phyloP scores from a whole-genome alignment of 2,888 invertebrate species.

The Choristoneura rosaceana region DNA sequence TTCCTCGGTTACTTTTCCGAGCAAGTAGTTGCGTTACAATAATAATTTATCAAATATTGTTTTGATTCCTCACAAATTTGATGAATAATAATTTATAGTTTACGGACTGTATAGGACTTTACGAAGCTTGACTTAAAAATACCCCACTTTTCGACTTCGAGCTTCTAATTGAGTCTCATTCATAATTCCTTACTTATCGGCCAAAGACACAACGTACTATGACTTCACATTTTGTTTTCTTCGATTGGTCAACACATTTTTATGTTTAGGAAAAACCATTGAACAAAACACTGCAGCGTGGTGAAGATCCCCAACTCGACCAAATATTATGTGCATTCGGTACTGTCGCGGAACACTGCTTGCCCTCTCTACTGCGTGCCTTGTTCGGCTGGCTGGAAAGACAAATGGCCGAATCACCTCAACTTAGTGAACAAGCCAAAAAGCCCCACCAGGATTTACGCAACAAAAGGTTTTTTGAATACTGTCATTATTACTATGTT shows the following conservation, averaged over 20 bases:
- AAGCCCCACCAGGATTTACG: conserved; percentile 85
- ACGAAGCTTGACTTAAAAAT: no score
- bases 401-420: conserved; percentile 90
- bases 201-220: no score
- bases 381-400: conserved; percentile 98
- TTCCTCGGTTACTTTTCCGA: no score
- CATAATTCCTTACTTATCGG: no score
- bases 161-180: no score
- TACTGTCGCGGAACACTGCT: conserved; percentile 97
- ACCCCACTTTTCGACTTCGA: no score
- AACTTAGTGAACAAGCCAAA: conserved; percentile 78
- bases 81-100: no score
- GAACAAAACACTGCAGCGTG: conserved; percentile 97
- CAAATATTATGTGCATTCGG: conserved; percentile 96
- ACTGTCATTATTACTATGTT: not conserved
- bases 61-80: no score
- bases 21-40: no score
- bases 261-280: conserved; percentile 93
- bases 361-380: conserved; percentile 96
- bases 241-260: conserved; percentile 39
- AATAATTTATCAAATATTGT: no score
- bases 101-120: no score
- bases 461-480: conserved; percentile 70
- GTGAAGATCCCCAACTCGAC: conserved; percentile 98
- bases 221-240: not conserved